Base-by-base conservation (phyloP, 2,797 vertebrate species). In the Hemitrygon akajei region DNA sequence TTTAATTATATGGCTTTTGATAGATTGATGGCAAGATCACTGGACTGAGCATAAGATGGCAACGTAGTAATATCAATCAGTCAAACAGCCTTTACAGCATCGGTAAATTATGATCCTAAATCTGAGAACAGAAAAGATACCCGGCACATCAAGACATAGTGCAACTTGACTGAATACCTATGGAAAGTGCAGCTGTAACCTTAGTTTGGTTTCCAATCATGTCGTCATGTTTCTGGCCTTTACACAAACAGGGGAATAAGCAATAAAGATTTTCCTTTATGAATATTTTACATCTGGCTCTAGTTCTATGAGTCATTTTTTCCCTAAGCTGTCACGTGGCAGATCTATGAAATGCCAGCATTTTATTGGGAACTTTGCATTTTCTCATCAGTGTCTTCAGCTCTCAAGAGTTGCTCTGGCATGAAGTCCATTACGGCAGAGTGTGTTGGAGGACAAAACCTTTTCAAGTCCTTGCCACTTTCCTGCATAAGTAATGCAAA, bases 171-270 rank as follows among this genome's bases (percentile, higher is more conserved):
- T 69, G 60, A 9, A 69, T 66, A 34, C 40, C 25, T 93, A 71
- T 71, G 73, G 91, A 30, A 76, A 30, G 71, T 66, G 56, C 91
- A 30, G 40, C 22, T 7, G 25, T 16, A 30, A 76, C 91, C 4
- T 76, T 25, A 56, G 12, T 73, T 93, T 76, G 25, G 47, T 76
- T 89, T 76, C 91, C 71, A 75, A 56, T 75, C 40, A 47, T 75
- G 91, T 93, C 66, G 73, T 92, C 34, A 92, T 20, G 40, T 20
- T 91, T 73, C 89, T 93, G 40, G 34, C 91, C 91, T 76, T 93
- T 93, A 16, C 12, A 18, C 47, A 34, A 25, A 14, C 37, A 14
- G n/a, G 4, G 30, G 71, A 76, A 56, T 93, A 93, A 93, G 93
- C 91, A 93, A 75, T 30, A 30, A 30, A 25, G 40, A 47, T 76